Base-by-base conservation (phyloP, 1,140 invertebrate genomes). In the Mercenaria mercenaria region DNA sequence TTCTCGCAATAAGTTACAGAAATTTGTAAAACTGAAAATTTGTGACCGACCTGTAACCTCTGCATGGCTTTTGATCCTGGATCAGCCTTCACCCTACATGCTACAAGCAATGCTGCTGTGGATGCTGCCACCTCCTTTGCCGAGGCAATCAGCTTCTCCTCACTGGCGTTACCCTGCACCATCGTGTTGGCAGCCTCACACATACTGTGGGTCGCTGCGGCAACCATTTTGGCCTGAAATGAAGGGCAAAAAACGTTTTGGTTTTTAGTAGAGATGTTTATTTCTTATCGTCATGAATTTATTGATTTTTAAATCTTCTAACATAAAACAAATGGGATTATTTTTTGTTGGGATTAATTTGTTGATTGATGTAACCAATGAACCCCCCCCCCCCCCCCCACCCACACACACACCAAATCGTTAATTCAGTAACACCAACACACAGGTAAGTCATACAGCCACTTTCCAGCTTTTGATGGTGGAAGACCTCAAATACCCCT, bases 81-180 rank as follows among this genome's bases (percentile, higher is more conserved):
- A 96, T 99, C 99, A 0, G 99, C 99, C 96, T 99, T 99, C 39
- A 99, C 98, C 97, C 99, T 99, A 96, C 99, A 99, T 3, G 99
- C 99, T 37, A 99, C 99, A 32, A 99, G 96, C 64, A 99, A 96
- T 93, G 99, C 99, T 0, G 99, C 99, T 0, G 99, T 99, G 0
- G 98, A 99, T 39, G 98, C 98, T 1, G 99, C 99, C 0, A 99
- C 99, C 96, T 97, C 99, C 95, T 99, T 99, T 8, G 99, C 99
- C 61, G 98, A 98, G 0, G 99, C 99, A 86, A 99, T 99, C 0
- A 99, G 96, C 94, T 99, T 98, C 95, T 99, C 99, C 96, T 99
- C 99, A 26, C 98, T 98, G 83, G 98, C 97, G 79, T 98, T 97
- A 15, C 99, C 99, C 96, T 99, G 99, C 0, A 99, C 99, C 89